Conservation (phyloP, 1,140 invertebrate genomes). For the Harpegnathos saltator region DNA sequence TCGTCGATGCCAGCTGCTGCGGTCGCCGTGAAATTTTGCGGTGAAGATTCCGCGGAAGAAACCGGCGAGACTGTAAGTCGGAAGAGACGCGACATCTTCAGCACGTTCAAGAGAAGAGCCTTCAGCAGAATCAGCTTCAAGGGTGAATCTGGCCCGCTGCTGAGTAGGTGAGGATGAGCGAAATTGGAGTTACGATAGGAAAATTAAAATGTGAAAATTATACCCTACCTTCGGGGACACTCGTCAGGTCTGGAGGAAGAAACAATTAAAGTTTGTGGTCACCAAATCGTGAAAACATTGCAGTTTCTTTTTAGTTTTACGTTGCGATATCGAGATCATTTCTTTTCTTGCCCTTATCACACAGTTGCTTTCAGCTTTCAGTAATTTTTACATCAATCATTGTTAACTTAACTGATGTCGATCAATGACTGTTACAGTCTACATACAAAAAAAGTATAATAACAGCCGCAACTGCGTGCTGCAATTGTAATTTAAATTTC, state of each 20-base stretch:
- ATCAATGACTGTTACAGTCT: not conserved
- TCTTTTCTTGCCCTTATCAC: no score
- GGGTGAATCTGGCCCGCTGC: conserved; percentile 75
- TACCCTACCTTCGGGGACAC: no score
- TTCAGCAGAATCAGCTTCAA: conserved; percentile 79
- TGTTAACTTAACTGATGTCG: not conserved
- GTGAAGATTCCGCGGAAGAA: conserved; percentile 65
- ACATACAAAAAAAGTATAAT: no score
- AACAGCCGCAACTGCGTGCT: not conserved
- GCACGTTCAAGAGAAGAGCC: conserved; percentile 75
- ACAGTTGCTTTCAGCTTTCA: no score
- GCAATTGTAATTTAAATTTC: not conserved
- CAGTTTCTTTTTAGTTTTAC: no score
- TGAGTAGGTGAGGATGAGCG: conserved; percentile 73
- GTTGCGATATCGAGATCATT: no score
- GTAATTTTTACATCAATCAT: not conserved
- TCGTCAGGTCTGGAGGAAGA: no score
- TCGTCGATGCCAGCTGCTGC: conserved; percentile 67
- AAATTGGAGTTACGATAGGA: no score
- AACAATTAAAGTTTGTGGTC: no score
- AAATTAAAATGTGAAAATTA: no score
- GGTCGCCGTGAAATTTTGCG: conserved; percentile 71
- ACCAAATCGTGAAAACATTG: no score
- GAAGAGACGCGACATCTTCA: conserved; percentile 69
- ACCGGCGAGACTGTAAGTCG: conserved; percentile 17